Evolutionary conservation across 2,888 invertebrate species (phyloP).

Genomic region (Sphecodes monilicornis): DNA sequence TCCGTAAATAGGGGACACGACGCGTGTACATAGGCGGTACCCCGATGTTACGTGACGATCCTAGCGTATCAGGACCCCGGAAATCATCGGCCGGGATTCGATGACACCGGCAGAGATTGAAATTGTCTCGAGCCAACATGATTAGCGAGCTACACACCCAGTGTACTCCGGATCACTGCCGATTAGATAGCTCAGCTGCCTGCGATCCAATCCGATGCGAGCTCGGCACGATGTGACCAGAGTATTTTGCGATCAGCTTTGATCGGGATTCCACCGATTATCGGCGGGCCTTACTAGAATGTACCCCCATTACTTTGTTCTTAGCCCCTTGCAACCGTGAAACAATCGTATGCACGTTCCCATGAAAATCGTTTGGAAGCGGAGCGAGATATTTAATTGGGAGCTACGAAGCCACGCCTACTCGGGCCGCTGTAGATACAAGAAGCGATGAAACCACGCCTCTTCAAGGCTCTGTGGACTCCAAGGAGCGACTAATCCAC

Average conservation of each 20-base stretch:
- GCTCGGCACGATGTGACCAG: not conserved
- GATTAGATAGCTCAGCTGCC: slow-evolving; percentile 1
- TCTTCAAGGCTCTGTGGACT: not conserved
- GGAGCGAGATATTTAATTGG: not conserved
- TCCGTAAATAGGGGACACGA: slow-evolving; percentile 41
- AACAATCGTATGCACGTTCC: not conserved
- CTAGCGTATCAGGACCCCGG: slow-evolving; percentile 14
- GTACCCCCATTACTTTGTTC: not conserved
- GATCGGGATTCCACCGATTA: not conserved
- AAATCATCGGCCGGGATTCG: slow-evolving; percentile 34
- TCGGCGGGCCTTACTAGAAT: not conserved
- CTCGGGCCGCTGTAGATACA: not conserved
- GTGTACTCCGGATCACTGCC: not conserved
- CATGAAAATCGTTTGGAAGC: not conserved
- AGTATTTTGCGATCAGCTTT: not conserved
- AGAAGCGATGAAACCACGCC: not conserved
- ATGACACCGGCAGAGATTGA: slow-evolving; percentile 33
- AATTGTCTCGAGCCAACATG: slow-evolving; percentile 5
- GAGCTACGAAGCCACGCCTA: not conserved
- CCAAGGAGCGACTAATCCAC: no score
- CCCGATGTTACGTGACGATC: slow-evolving; percentile 34
- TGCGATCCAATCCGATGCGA: not conserved
- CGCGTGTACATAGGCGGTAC: slow-evolving; percentile 6
- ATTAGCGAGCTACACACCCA: not conserved
- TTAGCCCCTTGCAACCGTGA: not conserved